Percentiles rank a stretch among this genome's conserved stretches.
phyloP scores from a whole-genome alignment of 2,113 vertebrate species.

The Osmerus mordax region DNA sequence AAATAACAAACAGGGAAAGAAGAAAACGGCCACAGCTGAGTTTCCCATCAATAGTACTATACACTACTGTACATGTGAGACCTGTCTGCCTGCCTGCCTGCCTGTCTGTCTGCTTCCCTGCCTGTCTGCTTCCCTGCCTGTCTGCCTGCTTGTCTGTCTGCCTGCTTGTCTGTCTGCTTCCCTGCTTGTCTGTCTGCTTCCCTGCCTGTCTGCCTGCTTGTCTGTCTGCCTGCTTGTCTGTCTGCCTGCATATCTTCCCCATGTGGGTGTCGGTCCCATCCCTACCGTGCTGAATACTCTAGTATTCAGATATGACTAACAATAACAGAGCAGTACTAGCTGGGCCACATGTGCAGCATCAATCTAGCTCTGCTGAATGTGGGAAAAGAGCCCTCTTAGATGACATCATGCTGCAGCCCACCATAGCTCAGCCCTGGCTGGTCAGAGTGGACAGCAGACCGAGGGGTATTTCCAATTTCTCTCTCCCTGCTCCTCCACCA shows the following conservation, averaged over 20 bases:
- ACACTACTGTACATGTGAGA: slow-evolving; percentile 33
- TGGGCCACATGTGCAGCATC: slow-evolving; percentile 64
- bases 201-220: slow-evolving; percentile 36
- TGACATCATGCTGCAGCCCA: slow-evolving; percentile 58
- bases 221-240: slow-evolving; percentile 14
- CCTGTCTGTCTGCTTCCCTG: slow-evolving; percentile 4
- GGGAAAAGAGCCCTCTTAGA: slow-evolving; percentile 55
- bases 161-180: slow-evolving; percentile 12
- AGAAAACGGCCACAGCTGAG: slow-evolving; percentile 49
- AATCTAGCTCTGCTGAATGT: slow-evolving; percentile 61
- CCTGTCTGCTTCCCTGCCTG: background rate
- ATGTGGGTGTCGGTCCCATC: slow-evolving; percentile 47
- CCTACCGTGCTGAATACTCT: slow-evolving; percentile 47
- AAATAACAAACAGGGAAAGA: slow-evolving; percentile 34
- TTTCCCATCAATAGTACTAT: slow-evolving; percentile 51
- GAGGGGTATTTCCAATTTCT: slow-evolving; percentile 60
- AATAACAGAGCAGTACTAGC: slow-evolving; percentile 53
- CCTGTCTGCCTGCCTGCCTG: slow-evolving; percentile 46
- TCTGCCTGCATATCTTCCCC: slow-evolving; percentile 2
- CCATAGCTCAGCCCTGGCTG: slow-evolving; percentile 54
- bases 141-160: slow-evolving; percentile 1
- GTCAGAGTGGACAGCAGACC: slow-evolving; percentile 60
- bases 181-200: slow-evolving; percentile 4
- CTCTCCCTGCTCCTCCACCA: slow-evolving; percentile 32
- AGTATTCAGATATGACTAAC: slow-evolving; percentile 64